These are phyloP conservation scores for Scaptomyza parva DNA, from an alignment of 2,888 invertebrate genomes.

Conservation along the genomic window DNA sequence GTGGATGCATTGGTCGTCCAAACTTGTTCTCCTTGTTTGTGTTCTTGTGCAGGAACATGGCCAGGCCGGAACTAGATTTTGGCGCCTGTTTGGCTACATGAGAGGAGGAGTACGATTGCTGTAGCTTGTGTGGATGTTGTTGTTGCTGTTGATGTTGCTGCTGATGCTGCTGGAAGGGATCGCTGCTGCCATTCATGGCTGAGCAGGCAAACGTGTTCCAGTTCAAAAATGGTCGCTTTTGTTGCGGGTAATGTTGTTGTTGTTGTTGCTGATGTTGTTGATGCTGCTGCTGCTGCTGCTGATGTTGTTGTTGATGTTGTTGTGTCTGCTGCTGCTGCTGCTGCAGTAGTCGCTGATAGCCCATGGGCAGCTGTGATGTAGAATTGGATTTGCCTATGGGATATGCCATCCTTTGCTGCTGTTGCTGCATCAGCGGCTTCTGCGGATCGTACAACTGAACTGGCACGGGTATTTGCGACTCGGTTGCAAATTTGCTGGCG, in stretches of 20 bases:
- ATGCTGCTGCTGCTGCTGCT: conserved; percentile 37
- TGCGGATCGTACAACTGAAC: conserved; percentile 70
- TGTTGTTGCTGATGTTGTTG: conserved; percentile 58
- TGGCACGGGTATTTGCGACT: conserved; percentile 76
- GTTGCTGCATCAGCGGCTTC: conserved; percentile 64
- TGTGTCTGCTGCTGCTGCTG: conserved; percentile 74
- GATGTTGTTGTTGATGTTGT: conserved; percentile 53
- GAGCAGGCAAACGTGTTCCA: conserved; percentile 84
- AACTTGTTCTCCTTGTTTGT: conserved; percentile 82
- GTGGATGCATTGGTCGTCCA: conserved; percentile 45
- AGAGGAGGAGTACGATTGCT: conserved; percentile 74
- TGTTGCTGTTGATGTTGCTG: conserved; percentile 63
- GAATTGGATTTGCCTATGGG: conserved; percentile 84
- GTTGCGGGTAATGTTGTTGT: conserved; percentile 75
- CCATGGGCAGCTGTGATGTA: conserved; percentile 83
- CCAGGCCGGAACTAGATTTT: conserved; percentile 58
- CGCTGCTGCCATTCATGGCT: conserved; percentile 76
- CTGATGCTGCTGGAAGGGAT: conserved; percentile 75
- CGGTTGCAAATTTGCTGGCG: conserved; percentile 55
- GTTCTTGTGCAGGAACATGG: conserved; percentile 71
- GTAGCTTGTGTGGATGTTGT: conserved; percentile 67
- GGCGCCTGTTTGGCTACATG: conserved; percentile 71
- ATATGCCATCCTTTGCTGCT: conserved; percentile 64
- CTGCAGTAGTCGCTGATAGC: conserved; percentile 76
- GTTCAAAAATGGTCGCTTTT: conserved; percentile 82